Base-by-base conservation (phyloP, 2,888 invertebrate genomes). In the Drosophila rellima region DNA sequence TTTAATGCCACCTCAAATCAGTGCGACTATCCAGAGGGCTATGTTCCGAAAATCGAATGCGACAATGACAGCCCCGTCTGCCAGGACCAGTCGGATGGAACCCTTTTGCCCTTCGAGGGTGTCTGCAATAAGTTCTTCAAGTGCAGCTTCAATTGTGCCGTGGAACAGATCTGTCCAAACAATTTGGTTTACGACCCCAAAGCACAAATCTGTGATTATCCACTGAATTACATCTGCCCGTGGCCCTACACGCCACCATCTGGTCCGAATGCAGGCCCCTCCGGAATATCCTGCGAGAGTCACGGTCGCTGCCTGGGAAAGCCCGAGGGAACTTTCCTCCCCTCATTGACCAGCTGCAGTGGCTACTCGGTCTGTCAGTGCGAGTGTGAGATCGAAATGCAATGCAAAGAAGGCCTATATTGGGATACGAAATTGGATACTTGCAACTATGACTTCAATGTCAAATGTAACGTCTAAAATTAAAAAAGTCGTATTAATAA, bases 261-360 rank as follows among this genome's bases (percentile, higher is more conserved):
- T 11, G 90, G 90, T 0, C 88, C 90, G 0, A 64, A 64, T 2
- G 87, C 90, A 1, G 90, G 90, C 7, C 90, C 90, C 4, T 90
- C 91, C 1, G 91, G 90, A 20, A 83, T 79, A 2, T 63, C 79
- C 44, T 90, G 91, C 15, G 82, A 68, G 31, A 76, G 37, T 18
- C 77, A 83, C 23, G 87, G 83, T 6, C 82, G 82, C 29, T 87
- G 91, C 42, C 57, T 81, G 40, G 82, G 84, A 3, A 26, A 81
- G 26, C 39, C 3, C 0, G 86, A 90, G 55, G 87, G 88, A 23
- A 77, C 67, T 0, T 13, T 29, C 0, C 67, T 82, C 2, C 44
- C 66, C 3, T 85, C 74, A 31, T 23, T 61, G 42, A 77, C 69
- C 20, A 82, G 66, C 62, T 89, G 91, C 56, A 42, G 44, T 4